Evolutionary conservation across 2,888 invertebrate genomes (phyloP), one percentile per base, ranked within the genome.

Genomic region (Mythimna loreyi): DNA sequence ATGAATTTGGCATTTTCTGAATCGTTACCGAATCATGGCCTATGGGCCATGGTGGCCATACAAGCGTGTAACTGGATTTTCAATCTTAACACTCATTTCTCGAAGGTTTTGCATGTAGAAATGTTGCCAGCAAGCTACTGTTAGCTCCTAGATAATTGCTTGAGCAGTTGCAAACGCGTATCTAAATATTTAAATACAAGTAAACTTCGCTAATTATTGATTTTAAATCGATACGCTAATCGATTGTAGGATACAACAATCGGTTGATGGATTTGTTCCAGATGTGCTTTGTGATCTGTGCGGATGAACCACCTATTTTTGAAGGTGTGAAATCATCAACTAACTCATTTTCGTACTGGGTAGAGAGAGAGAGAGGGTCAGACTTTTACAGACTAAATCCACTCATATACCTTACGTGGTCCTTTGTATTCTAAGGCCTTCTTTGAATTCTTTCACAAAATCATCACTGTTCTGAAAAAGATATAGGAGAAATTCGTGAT

Each of bases 151-250:
- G 55, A 43, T 82, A 82, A 84, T 79, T 76, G 72, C 56, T 13
- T 55, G 8, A 50, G 45, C 69, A 67, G 43, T 79, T 75, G 64
- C 77, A 40, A 61, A 75, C 67, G 77, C 84, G 85, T 82, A 63
- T 55, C 84, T 81, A 84, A 83, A 76, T 21, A 67, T 45, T 67
- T 84, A 84, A 84, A 84, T 72, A 78, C 78, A 49, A 45, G 61
- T 70, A 68, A 76, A 81, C 64, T 55, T 63, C 40, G 45, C 59
- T 81, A 81, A 84, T 84, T 79, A 79, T 69, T 45, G 62, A 58
- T 71, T 75, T 70, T 40, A 69, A 80, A 69, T 69, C 43, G 60
- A 67, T 57, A 78, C 75, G 80, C 47, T 63, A 16, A 45, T 50
- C 25, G 59, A 52, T 62, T 62, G 50, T 62, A n/a, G 59, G 36